Percentiles rank a stretch among this genome's conserved stretches.
Conservation (phyloP, 2,888 invertebrate species). For the Monopis laevigella region DNA sequence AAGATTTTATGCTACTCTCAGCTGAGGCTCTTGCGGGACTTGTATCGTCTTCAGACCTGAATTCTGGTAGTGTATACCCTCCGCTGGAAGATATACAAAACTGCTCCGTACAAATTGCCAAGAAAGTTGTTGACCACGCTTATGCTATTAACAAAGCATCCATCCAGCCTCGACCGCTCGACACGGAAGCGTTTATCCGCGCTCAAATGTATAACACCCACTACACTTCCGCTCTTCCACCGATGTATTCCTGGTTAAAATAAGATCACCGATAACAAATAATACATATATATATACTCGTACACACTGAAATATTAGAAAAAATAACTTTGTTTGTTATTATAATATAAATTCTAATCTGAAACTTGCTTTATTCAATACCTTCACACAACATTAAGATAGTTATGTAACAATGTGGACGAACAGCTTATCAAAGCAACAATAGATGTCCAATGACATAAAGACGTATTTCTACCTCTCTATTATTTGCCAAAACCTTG, state of each 20-base stretch:
- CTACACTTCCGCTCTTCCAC: slow-evolving; percentile 75
- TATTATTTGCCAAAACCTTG: slow-evolving; percentile 3
- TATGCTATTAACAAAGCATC: slow-evolving; percentile 80
- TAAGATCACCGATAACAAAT: too few relatives aligned
- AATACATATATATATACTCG: too few relatives aligned
- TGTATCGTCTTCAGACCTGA: slow-evolving; percentile 83
- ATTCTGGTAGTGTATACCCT: slow-evolving; percentile 90
- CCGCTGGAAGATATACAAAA: slow-evolving; percentile 84
- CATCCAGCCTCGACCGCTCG: slow-evolving; percentile 77
- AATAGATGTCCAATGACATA: not conserved
- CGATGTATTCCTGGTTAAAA: slow-evolving; percentile 70
- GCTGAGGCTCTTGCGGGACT: slow-evolving; percentile 87
- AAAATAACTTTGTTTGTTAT: too few relatives aligned
- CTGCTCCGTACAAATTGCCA: slow-evolving; percentile 89
- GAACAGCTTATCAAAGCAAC: not conserved
- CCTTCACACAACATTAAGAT: too few relatives aligned
- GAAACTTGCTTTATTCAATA: too few relatives aligned
- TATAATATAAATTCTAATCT: too few relatives aligned
- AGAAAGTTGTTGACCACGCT: slow-evolving; percentile 81
- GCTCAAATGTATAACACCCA: slow-evolving; percentile 82
- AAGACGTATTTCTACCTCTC: slow-evolving; percentile 3
- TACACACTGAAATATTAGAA: too few relatives aligned
- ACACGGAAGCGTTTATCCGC: slow-evolving; percentile 77
- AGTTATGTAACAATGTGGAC: too few relatives aligned
- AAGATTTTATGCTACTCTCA: slow-evolving; percentile 91